Conservation (phyloP, 1,140 invertebrate genomes). For the Atta cephalotes region DNA sequence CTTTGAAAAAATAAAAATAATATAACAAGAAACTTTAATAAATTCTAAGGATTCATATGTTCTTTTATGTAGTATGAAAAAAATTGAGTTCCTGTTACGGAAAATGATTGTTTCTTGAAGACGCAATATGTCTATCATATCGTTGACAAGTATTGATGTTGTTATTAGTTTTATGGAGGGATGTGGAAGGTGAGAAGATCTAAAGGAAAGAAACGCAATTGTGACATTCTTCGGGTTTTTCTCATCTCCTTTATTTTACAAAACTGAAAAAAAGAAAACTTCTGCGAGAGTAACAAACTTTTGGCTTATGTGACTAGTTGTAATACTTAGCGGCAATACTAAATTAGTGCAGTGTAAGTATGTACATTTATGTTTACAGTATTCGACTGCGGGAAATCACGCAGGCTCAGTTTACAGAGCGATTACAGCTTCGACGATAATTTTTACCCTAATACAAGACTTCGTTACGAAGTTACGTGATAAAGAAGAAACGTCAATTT, state of each 20-base stretch:
- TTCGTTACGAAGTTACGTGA: conserved; percentile 10
- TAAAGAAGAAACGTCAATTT: background rate
- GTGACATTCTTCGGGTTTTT: conserved; percentile 58
- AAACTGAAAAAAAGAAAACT: conserved; percentile 83
- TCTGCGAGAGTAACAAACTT: conserved; percentile 84
- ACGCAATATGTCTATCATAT: background rate
- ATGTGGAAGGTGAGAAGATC: background rate
- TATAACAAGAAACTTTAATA: too few species aligned
- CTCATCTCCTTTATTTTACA: conserved; percentile 81
- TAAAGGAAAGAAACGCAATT: background rate
- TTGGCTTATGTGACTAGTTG: conserved; percentile 85
- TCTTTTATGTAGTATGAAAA: too few species aligned
- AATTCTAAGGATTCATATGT: too few species aligned
- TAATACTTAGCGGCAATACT: conserved; percentile 85
- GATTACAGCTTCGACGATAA: conserved; percentile 24
- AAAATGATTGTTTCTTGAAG: conserved; percentile 1
- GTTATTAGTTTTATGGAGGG: background rate
- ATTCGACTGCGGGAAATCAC: conserved; percentile 15
- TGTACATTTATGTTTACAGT: conserved; percentile 68
- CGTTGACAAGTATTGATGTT: background rate
- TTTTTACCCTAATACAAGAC: conserved; percentile 18
- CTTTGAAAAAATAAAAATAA: too few species aligned
- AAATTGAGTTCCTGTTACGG: too few species aligned
- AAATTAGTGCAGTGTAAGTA: conserved; percentile 81
- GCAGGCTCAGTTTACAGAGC: conserved; percentile 17